Evolutionary conservation across 2,888 invertebrate species (phyloP).

Genomic region (Lomographa bimaculata): DNA sequence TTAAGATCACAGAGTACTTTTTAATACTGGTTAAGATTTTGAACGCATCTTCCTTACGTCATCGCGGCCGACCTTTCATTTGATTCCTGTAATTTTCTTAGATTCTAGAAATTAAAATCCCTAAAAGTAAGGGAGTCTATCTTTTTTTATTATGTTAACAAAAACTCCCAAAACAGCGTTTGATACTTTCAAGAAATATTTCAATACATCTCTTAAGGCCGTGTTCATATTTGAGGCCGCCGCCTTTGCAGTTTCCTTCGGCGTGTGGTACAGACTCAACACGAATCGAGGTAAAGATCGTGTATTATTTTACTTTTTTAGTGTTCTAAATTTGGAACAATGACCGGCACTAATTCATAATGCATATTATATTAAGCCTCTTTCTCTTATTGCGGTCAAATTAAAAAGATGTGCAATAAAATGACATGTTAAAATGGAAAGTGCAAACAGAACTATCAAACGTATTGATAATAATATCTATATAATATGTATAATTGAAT

Average conservation of each 20-base stretch:
- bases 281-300: slow-evolving; percentile 87
- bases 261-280: slow-evolving; percentile 87
- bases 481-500: no score
- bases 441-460: no score
- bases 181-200: slow-evolving; percentile 73
- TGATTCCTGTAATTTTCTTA: slow-evolving; percentile 7
- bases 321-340: neutral
- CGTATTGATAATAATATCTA: no score
- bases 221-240: slow-evolving; percentile 84
- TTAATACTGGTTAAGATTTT: no score
- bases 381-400: no score
- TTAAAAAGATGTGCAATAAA: no score
- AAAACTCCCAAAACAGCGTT: slow-evolving; percentile 84
- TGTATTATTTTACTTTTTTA: slow-evolving; percentile 10
- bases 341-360: neutral
- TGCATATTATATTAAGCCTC: no score
- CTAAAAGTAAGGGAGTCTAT: slow-evolving; percentile 4
- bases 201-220: slow-evolving; percentile 80
- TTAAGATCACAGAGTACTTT: no score
- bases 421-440: no score
- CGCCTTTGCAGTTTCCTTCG: slow-evolving; percentile 84
- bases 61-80: slow-evolving; percentile 24
- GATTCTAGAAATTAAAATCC: slow-evolving; percentile 15
- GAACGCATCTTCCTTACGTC: slow-evolving; percentile 44
- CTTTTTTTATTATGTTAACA: slow-evolving; percentile 83